Conservation (phyloP, 2,888 invertebrate genomes). For the Punctoribates punctum region DNA sequence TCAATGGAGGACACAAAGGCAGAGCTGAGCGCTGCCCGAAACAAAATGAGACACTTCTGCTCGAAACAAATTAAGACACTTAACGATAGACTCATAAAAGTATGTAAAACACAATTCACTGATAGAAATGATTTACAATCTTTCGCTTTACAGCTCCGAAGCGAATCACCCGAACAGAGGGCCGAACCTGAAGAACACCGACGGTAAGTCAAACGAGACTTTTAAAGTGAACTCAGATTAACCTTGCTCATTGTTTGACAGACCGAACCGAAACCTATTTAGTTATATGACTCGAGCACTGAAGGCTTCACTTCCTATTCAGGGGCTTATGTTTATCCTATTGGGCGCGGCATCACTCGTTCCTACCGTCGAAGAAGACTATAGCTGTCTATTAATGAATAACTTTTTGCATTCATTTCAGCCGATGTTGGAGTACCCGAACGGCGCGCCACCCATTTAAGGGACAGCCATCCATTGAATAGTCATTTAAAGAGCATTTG, state of each 20-base stretch:
- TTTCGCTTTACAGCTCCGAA: conserved; percentile 7
- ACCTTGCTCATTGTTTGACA: not conserved
- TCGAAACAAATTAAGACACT: conserved; percentile 1
- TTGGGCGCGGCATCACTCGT: conserved; percentile 89
- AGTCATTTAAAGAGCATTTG: not conserved
- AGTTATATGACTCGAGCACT: conserved; percentile 84
- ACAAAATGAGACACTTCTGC: not conserved
- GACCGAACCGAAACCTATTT: conserved; percentile 60
- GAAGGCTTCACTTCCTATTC: conserved; percentile 86
- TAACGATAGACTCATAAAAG: not conserved
- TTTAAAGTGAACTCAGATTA: not conserved
- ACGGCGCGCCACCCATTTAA: conserved; percentile 86
- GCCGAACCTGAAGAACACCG: not conserved
- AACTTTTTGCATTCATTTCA: conserved; percentile 76
- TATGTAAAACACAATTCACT: not conserved
- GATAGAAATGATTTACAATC: not conserved
- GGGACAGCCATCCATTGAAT: conserved; percentile 52
- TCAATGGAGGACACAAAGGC: not conserved
- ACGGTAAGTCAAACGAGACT: not conserved
- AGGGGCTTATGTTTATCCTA: conserved; percentile 85
- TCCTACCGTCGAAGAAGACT: conserved; percentile 75
- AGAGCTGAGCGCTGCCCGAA: not conserved
- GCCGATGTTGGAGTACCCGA: conserved; percentile 82
- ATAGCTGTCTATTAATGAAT: conserved; percentile 77
- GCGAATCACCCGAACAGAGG: conserved; percentile 12